These are phyloP conservation scores for Hassar affinis DNA, from an alignment of 2,113 vertebrate species.

Conservation along the genomic window DNA sequence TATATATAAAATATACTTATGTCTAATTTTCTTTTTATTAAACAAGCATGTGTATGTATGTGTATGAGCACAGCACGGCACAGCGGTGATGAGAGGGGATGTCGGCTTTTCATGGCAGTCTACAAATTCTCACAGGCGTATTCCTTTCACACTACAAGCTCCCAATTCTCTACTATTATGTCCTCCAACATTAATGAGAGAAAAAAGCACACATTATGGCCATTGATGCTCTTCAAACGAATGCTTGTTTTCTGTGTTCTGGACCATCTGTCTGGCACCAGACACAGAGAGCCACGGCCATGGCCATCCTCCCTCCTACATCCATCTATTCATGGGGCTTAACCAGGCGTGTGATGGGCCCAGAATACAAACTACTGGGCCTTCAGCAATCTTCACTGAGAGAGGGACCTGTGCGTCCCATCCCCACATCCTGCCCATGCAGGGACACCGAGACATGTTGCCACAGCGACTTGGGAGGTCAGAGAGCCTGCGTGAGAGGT, in stretches of 20 bases:
- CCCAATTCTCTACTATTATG: constrained; percentile 92
- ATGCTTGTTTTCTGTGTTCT: constrained; percentile 87
- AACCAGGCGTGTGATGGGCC: constrained; percentile 93
- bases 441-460: constrained; percentile 85
- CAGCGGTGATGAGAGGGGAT: constrained; percentile 31
- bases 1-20: neutral
- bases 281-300: constrained; percentile 88
- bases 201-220: constrained; percentile 90
- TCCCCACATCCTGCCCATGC: constrained; percentile 64
- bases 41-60: constrained; percentile 1
- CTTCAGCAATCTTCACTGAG: constrained; percentile 62
- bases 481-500: constrained; percentile 91
- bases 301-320: constrained; percentile 84
- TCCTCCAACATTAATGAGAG: constrained; percentile 91
- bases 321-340: constrained; percentile 95
- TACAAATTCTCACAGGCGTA: constrained; percentile 89
- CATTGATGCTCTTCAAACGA: constrained; percentile 88
- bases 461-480: constrained; percentile 93
- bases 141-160: constrained; percentile 90
- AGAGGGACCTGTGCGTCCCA: constrained; percentile 55
- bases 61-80: constrained; percentile 8
- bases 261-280: constrained; percentile 93
- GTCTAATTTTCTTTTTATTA: constrained; percentile 3
- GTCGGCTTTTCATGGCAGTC: constrained; percentile 73
- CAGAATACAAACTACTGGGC: constrained; percentile 90